Base-by-base conservation (phyloP, 2,888 invertebrate genomes). In the Sisyra terminalis region DNA sequence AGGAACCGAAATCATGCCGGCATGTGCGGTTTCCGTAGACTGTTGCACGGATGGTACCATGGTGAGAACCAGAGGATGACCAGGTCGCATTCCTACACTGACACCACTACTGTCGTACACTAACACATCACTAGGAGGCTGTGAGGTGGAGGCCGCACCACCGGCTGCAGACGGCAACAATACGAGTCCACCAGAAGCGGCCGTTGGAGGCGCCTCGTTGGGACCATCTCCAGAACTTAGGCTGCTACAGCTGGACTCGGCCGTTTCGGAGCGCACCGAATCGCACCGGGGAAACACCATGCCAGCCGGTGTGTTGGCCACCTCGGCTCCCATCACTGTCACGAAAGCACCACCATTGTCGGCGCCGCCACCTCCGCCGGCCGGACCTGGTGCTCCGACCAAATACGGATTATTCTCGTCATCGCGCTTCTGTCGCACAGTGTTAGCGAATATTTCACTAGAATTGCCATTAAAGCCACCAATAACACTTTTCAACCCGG, bases 221-320 rank as follows among this genome's bases (percentile, higher is more conserved):
- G 57, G 59, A 48, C 58, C 56, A 48, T 61, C 63, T 35, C 57
- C 59, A 41, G 69, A 69, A 52, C 69, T 68, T 46, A 69, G 54
- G 52, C 69, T 69, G 51, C 63, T 63, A 51, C 64, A 72, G 49
- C 70, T 71, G 32, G 71, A 71, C 53, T 72, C 72, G 34, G 70
- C 71, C 44, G 71, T 64, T 52, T 73, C 73, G 32, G 72, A 71
- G 34, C 70, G 64, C 44, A 67, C 71, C 44, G 71, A 71, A 54
- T 72, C 71, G 55, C 71, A 70, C 42, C 70, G 62, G 42, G 58
- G 51, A 15, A 51, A 58, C 54, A 57, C 56, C 54, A 49, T 50
- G 4, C 39, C 45, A 36, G 32, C 39, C n/a, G 39, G 43, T 14
- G 37, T 29, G 8, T 13, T 16, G 46, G 57, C 52, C 45, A 55